phyloP scores from a whole-genome alignment of 64 coral and sea anemone species.

The Actinia tenebrosa region DNA sequence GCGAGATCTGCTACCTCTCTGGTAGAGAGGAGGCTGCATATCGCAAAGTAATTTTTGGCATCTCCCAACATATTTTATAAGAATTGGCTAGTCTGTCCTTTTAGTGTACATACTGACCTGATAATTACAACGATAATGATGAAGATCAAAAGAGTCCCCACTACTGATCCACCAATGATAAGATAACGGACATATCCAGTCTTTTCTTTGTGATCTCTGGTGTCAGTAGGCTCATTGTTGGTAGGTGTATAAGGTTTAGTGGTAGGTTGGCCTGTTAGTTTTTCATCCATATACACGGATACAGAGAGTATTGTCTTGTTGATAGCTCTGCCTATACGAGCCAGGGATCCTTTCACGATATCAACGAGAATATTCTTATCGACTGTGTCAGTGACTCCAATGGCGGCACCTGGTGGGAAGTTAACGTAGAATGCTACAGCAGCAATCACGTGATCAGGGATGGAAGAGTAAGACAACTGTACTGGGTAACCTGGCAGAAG shows the following conservation, averaged over 20 bases:
- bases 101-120: no score
- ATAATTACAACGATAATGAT: no score
- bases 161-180: no score
- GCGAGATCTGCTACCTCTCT: no score
- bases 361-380: not conserved
- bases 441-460: not conserved
- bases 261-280: not conserved
- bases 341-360: not conserved
- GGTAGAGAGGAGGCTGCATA: no score
- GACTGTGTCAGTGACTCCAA: not conserved
- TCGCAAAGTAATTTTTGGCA: no score
- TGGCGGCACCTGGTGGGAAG: not conserved
- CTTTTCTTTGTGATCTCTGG: not conserved
- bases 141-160: no score
- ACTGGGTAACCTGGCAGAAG: not conserved
- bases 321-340: not conserved
- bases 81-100: no score
- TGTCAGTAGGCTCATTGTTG: not conserved
- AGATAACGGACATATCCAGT: no score
- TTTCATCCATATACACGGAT: not conserved
- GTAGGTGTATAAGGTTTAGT: not conserved
- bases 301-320: not conserved
- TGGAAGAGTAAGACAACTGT: not conserved
- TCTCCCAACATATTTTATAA: no score
- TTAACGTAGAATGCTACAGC: not conserved